Conservation (phyloP, 2,797 vertebrate genomes). For the Acanthurus tractus region DNA sequence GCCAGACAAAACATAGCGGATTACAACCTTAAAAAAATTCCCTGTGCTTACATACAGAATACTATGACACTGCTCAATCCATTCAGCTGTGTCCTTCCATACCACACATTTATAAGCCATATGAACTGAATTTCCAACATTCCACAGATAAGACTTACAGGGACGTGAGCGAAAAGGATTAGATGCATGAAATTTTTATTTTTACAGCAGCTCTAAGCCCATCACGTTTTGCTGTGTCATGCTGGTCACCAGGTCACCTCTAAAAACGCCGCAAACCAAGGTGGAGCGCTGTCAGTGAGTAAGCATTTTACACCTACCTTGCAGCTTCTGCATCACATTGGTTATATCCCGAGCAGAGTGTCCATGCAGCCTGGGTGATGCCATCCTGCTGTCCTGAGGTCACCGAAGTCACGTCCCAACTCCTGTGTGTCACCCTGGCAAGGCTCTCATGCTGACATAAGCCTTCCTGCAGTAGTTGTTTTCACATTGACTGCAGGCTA, state of each 20-base stretch:
- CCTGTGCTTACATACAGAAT: slow-evolving; percentile 14
- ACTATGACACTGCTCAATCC: slow-evolving; percentile 41
- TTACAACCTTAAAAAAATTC: slow-evolving; percentile 14
- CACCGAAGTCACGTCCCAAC: slow-evolving; percentile 55
- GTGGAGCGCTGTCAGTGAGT: slow-evolving; percentile 72
- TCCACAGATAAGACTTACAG: slow-evolving; percentile 20
- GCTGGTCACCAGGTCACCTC: slow-evolving; percentile 79
- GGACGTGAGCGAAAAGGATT: not conserved
- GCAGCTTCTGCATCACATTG: slow-evolving; percentile 96
- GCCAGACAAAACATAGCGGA: slow-evolving; percentile 31
- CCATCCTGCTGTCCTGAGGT: slow-evolving; percentile 84
- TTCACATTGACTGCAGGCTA: slow-evolving; percentile 46
- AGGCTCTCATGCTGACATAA: slow-evolving; percentile 43
- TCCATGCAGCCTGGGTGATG: slow-evolving; percentile 85
- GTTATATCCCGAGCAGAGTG: slow-evolving; percentile 90
- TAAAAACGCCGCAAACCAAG: slow-evolving; percentile 72
- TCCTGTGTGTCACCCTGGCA: slow-evolving; percentile 50
- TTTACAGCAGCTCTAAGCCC: slow-evolving; percentile 5
- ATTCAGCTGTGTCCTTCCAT: slow-evolving; percentile 43
- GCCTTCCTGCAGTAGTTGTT: slow-evolving; percentile 48
- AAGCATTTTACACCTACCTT: slow-evolving; percentile 90
- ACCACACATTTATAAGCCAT: slow-evolving; percentile 11
- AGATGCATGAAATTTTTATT: not conserved
- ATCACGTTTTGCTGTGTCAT: slow-evolving; percentile 79
- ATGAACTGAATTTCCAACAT: slow-evolving; percentile 29